Conservation (phyloP, 2,888 invertebrate genomes). For the Chaitophorus viminalis region DNA sequence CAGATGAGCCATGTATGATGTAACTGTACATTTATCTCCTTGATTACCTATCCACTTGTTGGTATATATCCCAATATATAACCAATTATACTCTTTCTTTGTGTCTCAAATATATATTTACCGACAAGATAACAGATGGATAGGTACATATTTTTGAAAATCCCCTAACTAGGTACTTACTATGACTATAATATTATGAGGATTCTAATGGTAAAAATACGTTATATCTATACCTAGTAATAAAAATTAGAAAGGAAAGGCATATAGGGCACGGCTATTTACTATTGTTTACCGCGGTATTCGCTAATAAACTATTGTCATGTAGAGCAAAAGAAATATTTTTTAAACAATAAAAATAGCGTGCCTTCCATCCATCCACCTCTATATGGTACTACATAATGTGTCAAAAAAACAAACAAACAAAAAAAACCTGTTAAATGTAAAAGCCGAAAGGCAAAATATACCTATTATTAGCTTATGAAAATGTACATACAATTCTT, state of each 20-base stretch:
- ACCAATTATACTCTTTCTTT: background rate
- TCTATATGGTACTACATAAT: background rate
- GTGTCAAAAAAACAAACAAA: background rate
- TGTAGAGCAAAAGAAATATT: constrained; percentile 45
- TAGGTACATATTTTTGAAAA: background rate
- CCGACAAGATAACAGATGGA: background rate
- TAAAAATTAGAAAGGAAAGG: constrained; percentile 28
- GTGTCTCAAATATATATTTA: background rate
- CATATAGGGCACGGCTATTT: constrained; percentile 45
- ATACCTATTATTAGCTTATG: constrained; percentile 28
- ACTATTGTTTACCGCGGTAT: constrained; percentile 51
- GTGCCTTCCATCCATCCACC: background rate
- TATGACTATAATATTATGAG: background rate
- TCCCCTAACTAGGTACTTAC: background rate
- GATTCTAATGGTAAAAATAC: constrained; percentile 5
- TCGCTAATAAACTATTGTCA: constrained; percentile 59
- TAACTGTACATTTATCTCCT: constrained; percentile 38
- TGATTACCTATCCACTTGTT: constrained; percentile 24
- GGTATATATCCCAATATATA: constrained; percentile 15
- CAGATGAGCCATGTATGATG: constrained; percentile 43
- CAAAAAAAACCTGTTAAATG: constrained; percentile 28
- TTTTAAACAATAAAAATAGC: constrained; percentile 49
- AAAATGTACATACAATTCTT: background rate
- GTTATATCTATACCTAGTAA: background rate
- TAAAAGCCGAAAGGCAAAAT: constrained; percentile 8